Conservation (phyloP, 2,888 invertebrate species). For the Ophion slaviceki region DNA sequence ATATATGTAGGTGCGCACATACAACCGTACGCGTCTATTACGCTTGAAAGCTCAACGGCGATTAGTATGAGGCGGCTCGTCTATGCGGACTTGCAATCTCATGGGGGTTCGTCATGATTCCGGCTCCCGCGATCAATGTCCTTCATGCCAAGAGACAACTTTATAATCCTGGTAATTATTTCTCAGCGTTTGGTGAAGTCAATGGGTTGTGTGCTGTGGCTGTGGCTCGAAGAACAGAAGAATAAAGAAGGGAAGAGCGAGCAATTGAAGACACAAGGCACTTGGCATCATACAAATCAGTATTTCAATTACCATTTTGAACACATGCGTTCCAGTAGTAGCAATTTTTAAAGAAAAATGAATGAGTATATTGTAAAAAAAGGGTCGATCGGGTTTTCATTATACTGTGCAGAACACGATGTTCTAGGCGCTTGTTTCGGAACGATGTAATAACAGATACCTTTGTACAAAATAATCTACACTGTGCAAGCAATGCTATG, state of each 20-base stretch:
- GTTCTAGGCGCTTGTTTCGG: background rate
- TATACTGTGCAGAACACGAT: background rate
- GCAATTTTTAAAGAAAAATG: too few relatives aligned
- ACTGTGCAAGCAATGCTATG: slow-evolving; percentile 68
- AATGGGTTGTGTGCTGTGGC: background rate
- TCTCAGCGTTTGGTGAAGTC: background rate
- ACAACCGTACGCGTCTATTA: slow-evolving; percentile 32
- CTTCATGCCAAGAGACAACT: slow-evolving; percentile 27
- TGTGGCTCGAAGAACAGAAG: background rate
- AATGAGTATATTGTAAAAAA: too few relatives aligned
- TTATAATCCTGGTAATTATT: background rate
- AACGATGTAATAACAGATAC: background rate
- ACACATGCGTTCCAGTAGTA: too few relatives aligned
- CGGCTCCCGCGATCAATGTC: slow-evolving; percentile 31
- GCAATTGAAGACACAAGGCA: too few relatives aligned
- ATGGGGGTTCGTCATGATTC: slow-evolving; percentile 25
- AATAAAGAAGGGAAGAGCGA: background rate
- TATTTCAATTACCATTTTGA: too few relatives aligned
- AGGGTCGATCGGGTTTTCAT: background rate
- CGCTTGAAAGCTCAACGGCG: slow-evolving; percentile 63
- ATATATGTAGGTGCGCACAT: background rate
- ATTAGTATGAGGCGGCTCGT: slow-evolving; percentile 53
- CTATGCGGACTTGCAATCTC: slow-evolving; percentile 46
- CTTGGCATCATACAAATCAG: too few relatives aligned
- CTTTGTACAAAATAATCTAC: slow-evolving; percentile 11